phyloP scores from a whole-genome alignment of 2,113 vertebrate species.

The Conger conger region DNA sequence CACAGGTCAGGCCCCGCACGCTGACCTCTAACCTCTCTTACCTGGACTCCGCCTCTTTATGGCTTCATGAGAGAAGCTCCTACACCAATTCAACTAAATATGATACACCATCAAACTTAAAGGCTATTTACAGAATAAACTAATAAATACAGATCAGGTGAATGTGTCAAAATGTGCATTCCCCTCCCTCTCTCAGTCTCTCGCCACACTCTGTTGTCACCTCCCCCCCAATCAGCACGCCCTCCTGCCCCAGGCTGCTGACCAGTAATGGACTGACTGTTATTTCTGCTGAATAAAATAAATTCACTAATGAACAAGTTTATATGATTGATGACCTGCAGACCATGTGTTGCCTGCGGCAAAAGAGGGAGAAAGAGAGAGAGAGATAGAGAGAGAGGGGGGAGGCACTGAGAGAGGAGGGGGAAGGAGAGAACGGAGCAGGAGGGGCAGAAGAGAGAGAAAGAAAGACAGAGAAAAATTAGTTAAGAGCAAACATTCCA shows the following conservation, averaged over 20 bases:
- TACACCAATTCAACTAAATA: constrained; percentile 54
- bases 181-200: neutral
- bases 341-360: constrained; percentile 62
- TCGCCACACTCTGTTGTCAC: neutral
- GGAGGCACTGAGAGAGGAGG: constrained; percentile 24
- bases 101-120: neutral
- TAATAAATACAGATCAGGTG: neutral
- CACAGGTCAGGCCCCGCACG: constrained; percentile 70
- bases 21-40: constrained; percentile 15
- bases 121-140: neutral
- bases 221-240: constrained; percentile 56
- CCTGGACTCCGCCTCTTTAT: constrained; percentile 67
- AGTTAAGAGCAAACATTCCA: constrained; percentile 19
- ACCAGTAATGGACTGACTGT: constrained; percentile 86
- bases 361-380: constrained; percentile 14
- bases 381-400: constrained; percentile 15
- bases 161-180: neutral
- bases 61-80: constrained; percentile 22
- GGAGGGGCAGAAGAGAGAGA: neutral
- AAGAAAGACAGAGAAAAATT: neutral
- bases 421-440: constrained; percentile 44
- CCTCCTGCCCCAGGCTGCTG: constrained; percentile 72
- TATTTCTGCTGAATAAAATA: constrained; percentile 81
- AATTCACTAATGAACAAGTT: constrained; percentile 94
- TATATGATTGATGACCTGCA: constrained; percentile 92